Percentiles rank a stretch among this genome's conserved stretches.
Conservation (phyloP, 2,113 vertebrate species). For the Chitala chitala region DNA sequence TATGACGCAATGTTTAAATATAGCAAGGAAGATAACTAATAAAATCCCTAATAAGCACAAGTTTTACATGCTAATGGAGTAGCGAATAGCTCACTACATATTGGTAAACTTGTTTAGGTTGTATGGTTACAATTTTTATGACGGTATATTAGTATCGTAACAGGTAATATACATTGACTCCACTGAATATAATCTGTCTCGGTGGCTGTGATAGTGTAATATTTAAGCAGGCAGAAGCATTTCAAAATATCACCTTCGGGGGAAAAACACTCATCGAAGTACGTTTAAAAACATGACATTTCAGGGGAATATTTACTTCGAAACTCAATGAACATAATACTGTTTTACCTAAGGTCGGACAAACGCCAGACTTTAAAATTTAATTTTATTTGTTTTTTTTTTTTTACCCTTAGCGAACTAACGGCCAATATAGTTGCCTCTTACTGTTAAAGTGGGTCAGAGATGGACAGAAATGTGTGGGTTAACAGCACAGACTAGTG, state of each 20-base stretch:
- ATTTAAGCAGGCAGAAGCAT: neutral
- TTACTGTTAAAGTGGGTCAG: conserved; percentile 27
- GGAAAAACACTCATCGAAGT: neutral
- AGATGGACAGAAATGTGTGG: conserved; percentile 37
- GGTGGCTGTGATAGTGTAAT: too few species aligned
- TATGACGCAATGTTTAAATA: neutral
- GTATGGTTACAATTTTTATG: too few species aligned
- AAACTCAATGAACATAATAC: neutral
- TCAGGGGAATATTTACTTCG: neutral
- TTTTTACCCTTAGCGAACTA: neutral
- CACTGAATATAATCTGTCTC: too few species aligned
- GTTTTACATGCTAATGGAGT: neutral
- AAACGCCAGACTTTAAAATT: neutral
- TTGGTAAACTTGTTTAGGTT: too few species aligned
- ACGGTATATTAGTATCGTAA: too few species aligned
- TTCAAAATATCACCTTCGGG: neutral
- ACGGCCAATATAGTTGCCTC: neutral
- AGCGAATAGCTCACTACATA: too few species aligned
- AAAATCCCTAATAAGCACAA: neutral
- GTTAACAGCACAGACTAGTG: conserved; percentile 76
- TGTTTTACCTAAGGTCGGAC: neutral
- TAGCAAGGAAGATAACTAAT: neutral
- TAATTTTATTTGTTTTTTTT: neutral
- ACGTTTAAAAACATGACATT: neutral
- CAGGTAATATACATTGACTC: too few species aligned